Base-by-base conservation (phyloP, 2,797 vertebrate species). In the Lacerta bilineata region DNA sequence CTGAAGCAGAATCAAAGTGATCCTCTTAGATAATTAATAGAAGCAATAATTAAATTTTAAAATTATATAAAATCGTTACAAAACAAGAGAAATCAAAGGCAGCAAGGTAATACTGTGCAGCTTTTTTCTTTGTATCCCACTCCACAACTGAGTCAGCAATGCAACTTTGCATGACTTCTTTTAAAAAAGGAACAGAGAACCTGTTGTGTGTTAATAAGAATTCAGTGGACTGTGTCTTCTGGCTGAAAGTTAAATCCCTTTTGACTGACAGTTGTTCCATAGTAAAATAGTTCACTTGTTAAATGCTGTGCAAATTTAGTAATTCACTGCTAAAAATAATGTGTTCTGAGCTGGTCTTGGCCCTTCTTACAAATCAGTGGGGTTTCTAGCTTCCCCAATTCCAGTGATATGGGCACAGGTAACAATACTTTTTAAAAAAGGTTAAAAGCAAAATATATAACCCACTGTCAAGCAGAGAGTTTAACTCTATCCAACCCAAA, bases 181-280 rank as follows among this genome's bases (percentile, higher is more conserved):
- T 72, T 72, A 1, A 66, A 78, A 87, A 85, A 77, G 80, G 78
- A 91, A 74, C 66, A 76, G 79, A 83, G 74, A 82, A 23, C 23
- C 11, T 61, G 61, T 90, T 90, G 75, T 83, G 1, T 15, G 36
- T 74, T 69, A 36, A 82, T 78, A 78, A 8, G 78, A 71, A 8
- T 23, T 0, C 33, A 55, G 18, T 39, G 6, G 17, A 3, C 88
- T 93, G 78, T 55, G 25, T 90, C 88, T 93, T 81, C 80, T 76
- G 76, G 88, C 59, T 27, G 9, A 83, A 76, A 88, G 46, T 39
- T 33, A 88, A 84, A 86, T 82, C 79, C 83, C 61, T 46, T 27
- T 61, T 41, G 36, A 25, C 43, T 74, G 29, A 43, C 46, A 29
- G 41, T 74, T 59, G 87, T 20, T 71, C 33, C 10, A 2, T 8